phyloP scores from a whole-genome alignment of 37 sponge, comb jelly and placozoan genomes.

The Ephydatia muelleri region DNA sequence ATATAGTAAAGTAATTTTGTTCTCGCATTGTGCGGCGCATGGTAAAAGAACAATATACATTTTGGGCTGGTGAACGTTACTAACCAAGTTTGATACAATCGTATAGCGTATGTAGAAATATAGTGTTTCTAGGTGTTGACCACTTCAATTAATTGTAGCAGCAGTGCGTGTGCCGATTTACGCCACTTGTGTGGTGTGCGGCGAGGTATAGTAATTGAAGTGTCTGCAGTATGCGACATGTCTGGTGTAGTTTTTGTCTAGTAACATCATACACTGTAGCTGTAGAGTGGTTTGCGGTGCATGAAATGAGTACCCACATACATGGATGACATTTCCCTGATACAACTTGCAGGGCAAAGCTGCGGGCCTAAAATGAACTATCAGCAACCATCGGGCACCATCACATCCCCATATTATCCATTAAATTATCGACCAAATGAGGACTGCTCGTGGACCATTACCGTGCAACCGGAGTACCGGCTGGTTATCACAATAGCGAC shows the following conservation, averaged over 20 bases:
- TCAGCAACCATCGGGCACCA: constrained; percentile 27
- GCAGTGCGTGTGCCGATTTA: no score
- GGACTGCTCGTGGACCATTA: constrained; percentile 39
- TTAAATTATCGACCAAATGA: constrained; percentile 39
- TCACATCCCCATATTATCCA: constrained; percentile 68
- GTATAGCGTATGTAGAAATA: no score
- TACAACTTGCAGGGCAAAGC: constrained; percentile 11
- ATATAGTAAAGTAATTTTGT: no score
- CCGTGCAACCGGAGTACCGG: constrained; percentile 8
- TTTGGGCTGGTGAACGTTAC: no score
- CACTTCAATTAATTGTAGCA: no score
- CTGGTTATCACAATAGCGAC: constrained; percentile 19
- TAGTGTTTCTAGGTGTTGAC: no score
- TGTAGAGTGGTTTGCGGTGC: background rate
- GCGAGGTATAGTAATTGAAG: background rate
- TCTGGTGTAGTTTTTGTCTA: background rate
- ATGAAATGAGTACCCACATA: background rate
- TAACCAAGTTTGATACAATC: no score
- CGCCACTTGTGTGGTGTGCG: background rate
- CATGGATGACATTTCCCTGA: background rate
- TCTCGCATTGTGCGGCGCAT: no score
- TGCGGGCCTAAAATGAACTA: constrained; percentile 55
- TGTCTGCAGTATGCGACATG: background rate
- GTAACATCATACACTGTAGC: background rate
- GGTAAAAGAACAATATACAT: no score